phyloP scores from a whole-genome alignment of 2,113 vertebrate species.

The Gymnorhina tibicen region DNA sequence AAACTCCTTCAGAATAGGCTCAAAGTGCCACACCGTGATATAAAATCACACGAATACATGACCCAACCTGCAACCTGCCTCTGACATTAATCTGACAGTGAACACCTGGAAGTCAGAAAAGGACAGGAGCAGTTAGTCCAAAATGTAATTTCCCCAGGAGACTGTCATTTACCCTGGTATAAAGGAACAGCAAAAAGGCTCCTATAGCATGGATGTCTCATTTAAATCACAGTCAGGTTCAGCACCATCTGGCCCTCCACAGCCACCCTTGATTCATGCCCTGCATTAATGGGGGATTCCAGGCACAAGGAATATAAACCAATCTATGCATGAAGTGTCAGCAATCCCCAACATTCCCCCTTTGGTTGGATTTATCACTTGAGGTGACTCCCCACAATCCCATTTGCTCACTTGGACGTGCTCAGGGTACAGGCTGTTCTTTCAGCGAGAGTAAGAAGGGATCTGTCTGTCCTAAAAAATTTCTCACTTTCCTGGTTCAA shows the following conservation, averaged over 20 bases:
- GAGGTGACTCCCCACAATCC: neutral
- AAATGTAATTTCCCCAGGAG: neutral
- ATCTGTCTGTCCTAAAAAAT: neutral
- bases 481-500: neutral
- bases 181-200: neutral
- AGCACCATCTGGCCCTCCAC: neutral
- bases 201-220: neutral
- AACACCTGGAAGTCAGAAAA: constrained; percentile 7
- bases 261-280: neutral
- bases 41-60: neutral
- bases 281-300: neutral
- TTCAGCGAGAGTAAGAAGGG: neutral
- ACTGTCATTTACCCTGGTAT: neutral
- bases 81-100: neutral
- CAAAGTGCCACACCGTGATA: neutral
- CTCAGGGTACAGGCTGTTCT: neutral
- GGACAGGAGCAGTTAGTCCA: neutral
- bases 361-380: neutral
- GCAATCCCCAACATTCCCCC: neutral
- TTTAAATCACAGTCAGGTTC: neutral
- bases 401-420: neutral
- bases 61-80: neutral
- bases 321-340: neutral
- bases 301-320: neutral
- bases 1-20: neutral